phyloP scores from a whole-genome alignment of 2,888 invertebrate genomes.

The Ormyrus labotus region DNA sequence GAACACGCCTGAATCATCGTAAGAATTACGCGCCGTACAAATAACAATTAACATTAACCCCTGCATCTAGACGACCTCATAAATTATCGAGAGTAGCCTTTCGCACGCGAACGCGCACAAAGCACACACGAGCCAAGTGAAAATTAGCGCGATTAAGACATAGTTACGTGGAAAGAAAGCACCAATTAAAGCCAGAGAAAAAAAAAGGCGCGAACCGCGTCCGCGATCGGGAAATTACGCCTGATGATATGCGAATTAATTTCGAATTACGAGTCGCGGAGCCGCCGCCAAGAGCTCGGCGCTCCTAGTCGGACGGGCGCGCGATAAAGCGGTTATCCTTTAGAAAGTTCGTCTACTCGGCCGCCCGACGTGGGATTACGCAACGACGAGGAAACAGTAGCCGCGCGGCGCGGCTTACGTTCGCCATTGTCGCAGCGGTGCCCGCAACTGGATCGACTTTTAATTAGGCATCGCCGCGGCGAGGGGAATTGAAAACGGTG shows the following conservation, averaged over 20 bases:
- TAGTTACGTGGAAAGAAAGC: no score
- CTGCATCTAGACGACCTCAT: not conserved
- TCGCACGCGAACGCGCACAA: not conserved
- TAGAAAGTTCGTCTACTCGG: constrained; percentile 46
- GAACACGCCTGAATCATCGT: no score
- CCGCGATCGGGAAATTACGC: not conserved
- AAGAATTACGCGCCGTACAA: no score
- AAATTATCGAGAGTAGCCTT: not conserved
- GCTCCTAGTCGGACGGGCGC: not conserved
- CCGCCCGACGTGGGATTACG: constrained; percentile 23
- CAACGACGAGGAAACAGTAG: constrained; percentile 48
- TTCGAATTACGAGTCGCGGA: constrained; percentile 34
- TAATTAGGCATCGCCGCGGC: constrained; percentile 12
- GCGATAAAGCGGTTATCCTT: constrained; percentile 42
- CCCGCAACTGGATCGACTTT: constrained; percentile 13
- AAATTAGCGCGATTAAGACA: no score
- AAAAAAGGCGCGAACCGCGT: not conserved
- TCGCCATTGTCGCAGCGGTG: constrained; percentile 11
- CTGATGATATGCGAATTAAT: constrained; percentile 26
- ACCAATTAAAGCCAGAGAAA: no score
- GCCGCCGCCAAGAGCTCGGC: not conserved
- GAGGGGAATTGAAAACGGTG: constrained; percentile 1
- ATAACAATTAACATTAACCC: not conserved
- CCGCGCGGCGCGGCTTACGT: not conserved
- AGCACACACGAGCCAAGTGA: not conserved